These are phyloP conservation scores for Andrena flavipes DNA, from an alignment of 2,888 invertebrate genomes.

Conservation along the genomic window DNA sequence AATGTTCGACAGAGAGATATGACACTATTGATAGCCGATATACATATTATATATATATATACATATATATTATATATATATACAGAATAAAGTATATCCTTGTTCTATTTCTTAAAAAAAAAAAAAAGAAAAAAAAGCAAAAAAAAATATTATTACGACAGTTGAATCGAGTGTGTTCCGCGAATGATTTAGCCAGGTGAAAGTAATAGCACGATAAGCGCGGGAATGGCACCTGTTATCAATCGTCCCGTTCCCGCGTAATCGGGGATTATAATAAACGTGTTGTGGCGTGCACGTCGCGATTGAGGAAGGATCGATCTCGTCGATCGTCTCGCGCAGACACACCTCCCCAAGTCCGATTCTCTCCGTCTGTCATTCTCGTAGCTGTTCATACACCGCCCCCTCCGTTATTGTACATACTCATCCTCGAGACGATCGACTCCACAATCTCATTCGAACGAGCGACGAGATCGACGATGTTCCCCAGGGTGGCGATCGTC, in stretches of 20 bases:
- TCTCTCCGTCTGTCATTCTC: conserved; percentile 22
- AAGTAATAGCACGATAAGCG: conserved; percentile 54
- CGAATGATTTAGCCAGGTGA: conserved; percentile 46
- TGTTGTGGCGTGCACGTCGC: conserved; percentile 14
- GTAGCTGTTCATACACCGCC: conserved; percentile 16
- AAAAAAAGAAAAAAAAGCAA: no score
- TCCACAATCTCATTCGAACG: conserved; percentile 17
- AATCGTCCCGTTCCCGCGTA: conserved; percentile 25
- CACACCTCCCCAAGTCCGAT: conserved; percentile 16
- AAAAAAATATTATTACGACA: conserved; percentile 74
- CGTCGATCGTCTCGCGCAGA: conserved; percentile 37
- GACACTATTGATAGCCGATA: conserved; percentile 69
- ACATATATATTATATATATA: conserved; percentile 70
- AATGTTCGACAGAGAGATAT: conserved; percentile 69
- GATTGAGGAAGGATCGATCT: conserved; percentile 22
- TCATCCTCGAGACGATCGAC: not conserved
- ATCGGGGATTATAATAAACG: conserved; percentile 42
- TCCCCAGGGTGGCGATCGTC: conserved; percentile 2
- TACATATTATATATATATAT: conserved; percentile 69
- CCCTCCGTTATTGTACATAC: conserved; percentile 39
- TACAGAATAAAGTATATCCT: conserved; percentile 72
- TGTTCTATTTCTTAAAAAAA: conserved; percentile 77
- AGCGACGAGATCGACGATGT: conserved; percentile 45
- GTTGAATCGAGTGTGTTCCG: conserved; percentile 69
- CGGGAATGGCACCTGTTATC: not conserved